These are phyloP conservation scores for Loripinus fragilis DNA, from an alignment of 2,888 invertebrate species.

Conservation along the genomic window DNA sequence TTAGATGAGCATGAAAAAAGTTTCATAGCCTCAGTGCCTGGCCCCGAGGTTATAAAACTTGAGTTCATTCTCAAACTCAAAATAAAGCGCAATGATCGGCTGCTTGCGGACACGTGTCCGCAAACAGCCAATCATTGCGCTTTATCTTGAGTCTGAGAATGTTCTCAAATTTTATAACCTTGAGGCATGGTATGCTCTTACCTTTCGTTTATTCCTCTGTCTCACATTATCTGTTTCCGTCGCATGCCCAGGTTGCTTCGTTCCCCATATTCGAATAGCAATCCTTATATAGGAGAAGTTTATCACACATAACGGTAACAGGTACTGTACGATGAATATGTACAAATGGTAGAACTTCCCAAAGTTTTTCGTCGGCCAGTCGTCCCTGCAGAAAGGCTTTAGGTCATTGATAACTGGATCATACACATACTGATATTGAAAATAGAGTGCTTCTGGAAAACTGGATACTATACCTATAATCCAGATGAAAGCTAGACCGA, in stretches of 20 bases:
- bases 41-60: no score
- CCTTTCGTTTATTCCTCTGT: constrained; percentile 92
- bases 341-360: constrained; percentile 81
- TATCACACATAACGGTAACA: constrained; percentile 92
- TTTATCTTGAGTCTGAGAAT: no score
- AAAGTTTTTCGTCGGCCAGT: constrained; percentile 69
- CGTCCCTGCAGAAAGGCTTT: constrained; percentile 80
- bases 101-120: no score
- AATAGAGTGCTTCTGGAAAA: constrained; percentile 86
- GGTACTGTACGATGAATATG: constrained; percentile 86
- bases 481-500: constrained; percentile 91
- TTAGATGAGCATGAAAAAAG: no score
- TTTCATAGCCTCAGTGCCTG: no score
- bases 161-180: no score
- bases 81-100: no score
- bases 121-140: no score
- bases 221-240: constrained; percentile 91
- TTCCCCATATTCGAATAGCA: constrained; percentile 91
- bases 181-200: no score
- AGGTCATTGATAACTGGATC: constrained; percentile 11
- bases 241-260: constrained; percentile 91
- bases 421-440: constrained; percentile 48
- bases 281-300: constrained; percentile 92
- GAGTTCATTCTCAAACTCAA: no score
- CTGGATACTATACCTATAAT: constrained; percentile 86